Evolutionary conservation across 2,888 invertebrate species (phyloP).

Genomic region (Koerneria pararmatus): DNA sequence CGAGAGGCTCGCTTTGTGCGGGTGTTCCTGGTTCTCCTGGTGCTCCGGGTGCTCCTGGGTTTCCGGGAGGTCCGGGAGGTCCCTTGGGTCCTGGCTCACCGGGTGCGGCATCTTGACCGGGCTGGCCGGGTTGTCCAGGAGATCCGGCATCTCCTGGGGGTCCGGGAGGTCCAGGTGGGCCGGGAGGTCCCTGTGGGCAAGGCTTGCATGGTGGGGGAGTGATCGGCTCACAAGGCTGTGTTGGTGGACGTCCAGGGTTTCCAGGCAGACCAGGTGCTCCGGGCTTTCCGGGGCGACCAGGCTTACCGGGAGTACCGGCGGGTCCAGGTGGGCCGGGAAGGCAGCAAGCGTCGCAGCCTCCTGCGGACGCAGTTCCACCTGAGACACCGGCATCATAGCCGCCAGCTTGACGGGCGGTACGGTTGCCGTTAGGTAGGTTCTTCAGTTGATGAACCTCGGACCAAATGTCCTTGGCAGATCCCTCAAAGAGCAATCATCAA

Average conservation of each 20-base stretch:
- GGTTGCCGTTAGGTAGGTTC: constrained; percentile 36
- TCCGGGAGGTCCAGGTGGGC: constrained; percentile 45
- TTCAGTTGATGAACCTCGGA: constrained; percentile 36
- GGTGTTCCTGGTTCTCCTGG: constrained; percentile 49
- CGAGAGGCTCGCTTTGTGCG: constrained; percentile 41
- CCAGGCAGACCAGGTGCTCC: constrained; percentile 47
- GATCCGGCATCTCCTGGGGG: constrained; percentile 36
- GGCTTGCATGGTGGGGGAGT: constrained; percentile 49
- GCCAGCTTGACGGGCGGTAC: constrained; percentile 45
- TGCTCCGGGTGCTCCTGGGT: constrained; percentile 46
- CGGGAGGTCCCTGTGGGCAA: constrained; percentile 45
- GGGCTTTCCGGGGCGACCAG: constrained; percentile 54
- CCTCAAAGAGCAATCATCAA: constrained; percentile 9
- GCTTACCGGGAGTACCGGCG: constrained; percentile 50
- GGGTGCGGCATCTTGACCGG: constrained; percentile 44
- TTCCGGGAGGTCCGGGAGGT: constrained; percentile 43
- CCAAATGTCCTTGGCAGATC: constrained; percentile 25
- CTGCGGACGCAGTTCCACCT: constrained; percentile 22
- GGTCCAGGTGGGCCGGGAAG: constrained; percentile 52
- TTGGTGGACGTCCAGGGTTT: constrained; percentile 43
- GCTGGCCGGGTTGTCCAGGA: constrained; percentile 39
- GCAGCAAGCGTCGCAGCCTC: constrained; percentile 36
- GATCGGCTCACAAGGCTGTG: constrained; percentile 47
- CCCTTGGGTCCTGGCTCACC: constrained; percentile 43
- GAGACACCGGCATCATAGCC: constrained; percentile 23